A percentile compares a stretch with the other conserved stretches of the same genome.
These are phyloP conservation scores for Lepidocolaptes lacrymiger DNA, from an alignment of 2,797 vertebrate genomes.

Conservation along the genomic window DNA sequence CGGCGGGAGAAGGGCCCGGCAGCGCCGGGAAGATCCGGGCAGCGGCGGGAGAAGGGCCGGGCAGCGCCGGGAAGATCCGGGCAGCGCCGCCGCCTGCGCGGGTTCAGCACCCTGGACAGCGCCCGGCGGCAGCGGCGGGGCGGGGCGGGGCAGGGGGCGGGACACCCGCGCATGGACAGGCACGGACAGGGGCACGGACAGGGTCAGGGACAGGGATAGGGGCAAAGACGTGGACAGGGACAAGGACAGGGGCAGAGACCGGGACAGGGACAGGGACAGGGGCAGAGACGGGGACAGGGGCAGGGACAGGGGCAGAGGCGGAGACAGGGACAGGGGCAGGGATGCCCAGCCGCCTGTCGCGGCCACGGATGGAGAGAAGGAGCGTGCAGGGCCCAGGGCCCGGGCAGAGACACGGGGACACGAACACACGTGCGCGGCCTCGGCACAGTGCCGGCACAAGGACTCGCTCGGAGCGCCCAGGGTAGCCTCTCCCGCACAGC, in stretches of 20 bases:
- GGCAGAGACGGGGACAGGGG: too few species aligned
- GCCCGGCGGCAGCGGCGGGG: neutral
- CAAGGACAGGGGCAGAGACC: too few species aligned
- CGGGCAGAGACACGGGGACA: neutral
- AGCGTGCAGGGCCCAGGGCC: neutral
- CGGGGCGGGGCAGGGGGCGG: neutral
- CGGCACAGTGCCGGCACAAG: neutral
- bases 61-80: neutral
- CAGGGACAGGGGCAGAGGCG: neutral
- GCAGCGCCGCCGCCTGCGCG: neutral
- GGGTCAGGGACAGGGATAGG: neutral
- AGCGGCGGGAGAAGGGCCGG: neutral
- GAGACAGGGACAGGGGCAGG: neutral
- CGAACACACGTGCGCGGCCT: neutral
- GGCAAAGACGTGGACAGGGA: too few species aligned
- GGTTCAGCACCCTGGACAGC: conserved; percentile 47
- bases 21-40: neutral
- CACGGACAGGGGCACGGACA: too few species aligned
- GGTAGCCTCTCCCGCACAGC: neutral
- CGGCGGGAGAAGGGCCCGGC: neutral
- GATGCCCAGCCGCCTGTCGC: neutral
- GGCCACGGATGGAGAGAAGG: too few species aligned
- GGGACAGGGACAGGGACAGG: neutral
- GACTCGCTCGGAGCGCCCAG: neutral
- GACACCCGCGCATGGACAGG: too few species aligned